A percentile compares a stretch with the other conserved stretches of the same genome.
phyloP scores from a whole-genome alignment of 2,113 vertebrate species.

The Chitala chitala region DNA sequence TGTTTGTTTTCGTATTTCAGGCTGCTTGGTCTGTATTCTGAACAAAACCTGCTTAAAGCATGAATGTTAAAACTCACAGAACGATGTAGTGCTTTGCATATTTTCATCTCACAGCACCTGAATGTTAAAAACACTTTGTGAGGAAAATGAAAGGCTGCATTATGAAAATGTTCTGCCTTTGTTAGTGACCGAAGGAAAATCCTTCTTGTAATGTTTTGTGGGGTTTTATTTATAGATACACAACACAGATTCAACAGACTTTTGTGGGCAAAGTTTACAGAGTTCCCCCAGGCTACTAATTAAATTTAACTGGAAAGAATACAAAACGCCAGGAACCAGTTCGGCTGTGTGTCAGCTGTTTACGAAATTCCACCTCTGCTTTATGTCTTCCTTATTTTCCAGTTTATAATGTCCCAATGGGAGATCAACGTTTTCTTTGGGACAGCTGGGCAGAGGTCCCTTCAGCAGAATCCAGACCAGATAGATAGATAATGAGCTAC shows the following conservation, averaged over 20 bases:
- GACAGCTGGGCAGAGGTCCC: too few species aligned
- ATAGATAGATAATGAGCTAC: neutral
- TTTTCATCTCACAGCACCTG: neutral
- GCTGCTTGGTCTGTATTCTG: conserved; percentile 1
- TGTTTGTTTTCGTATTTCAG: neutral
- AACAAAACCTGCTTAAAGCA: neutral
- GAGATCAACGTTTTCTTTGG: neutral
- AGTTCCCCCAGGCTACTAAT: conserved; percentile 6
- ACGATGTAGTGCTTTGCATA: neutral
- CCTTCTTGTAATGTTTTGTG: neutral
- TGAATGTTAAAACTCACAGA: neutral
- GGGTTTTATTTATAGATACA: neutral
- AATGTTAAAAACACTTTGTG: neutral
- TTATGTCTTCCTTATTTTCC: neutral
- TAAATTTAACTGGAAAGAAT: neutral
- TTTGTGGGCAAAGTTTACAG: neutral
- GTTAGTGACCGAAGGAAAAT: neutral
- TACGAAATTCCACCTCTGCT: neutral
- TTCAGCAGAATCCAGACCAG: neutral
- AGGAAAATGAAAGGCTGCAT: neutral
- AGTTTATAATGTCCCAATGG: neutral
- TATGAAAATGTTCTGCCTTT: neutral
- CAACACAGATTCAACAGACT: neutral
- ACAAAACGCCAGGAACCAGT: neutral
- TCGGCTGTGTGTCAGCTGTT: neutral